Percentiles rank a stretch among this genome's conserved stretches.
Evolutionary conservation across 2,797 vertebrate genomes (phyloP).

Genomic region (Mycteria americana): DNA sequence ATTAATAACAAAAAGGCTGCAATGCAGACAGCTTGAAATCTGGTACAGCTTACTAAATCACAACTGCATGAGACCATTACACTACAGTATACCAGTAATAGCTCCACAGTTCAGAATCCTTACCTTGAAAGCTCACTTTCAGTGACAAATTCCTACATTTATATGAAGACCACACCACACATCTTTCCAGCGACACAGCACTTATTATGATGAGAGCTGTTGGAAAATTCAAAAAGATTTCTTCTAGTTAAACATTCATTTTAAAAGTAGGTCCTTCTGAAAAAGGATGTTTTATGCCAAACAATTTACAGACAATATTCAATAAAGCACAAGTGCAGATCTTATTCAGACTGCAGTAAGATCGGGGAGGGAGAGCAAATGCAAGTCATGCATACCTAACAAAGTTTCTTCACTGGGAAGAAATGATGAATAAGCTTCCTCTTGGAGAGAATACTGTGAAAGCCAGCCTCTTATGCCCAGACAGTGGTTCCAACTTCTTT

Average conservation of each 20-base stretch:
- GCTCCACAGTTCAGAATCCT: not conserved
- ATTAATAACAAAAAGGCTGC: constrained; percentile 67
- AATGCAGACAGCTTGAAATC: constrained; percentile 65
- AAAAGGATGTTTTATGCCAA: not conserved
- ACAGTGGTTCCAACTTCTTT: not conserved
- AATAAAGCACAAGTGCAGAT: not conserved
- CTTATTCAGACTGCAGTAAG: not conserved
- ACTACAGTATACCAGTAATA: not conserved
- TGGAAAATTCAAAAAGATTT: not conserved
- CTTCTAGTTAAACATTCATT: not conserved
- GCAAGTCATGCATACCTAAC: not conserved
- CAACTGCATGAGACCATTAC: not conserved
- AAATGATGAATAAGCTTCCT: not conserved
- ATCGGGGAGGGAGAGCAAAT: not conserved
- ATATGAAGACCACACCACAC: not conserved
- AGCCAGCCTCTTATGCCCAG: not conserved
- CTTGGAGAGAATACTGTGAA: not conserved
- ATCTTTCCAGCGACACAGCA: not conserved
- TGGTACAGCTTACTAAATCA: constrained; percentile 58
- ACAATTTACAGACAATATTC: not conserved
- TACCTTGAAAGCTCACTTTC: not conserved
- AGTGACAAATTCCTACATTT: not conserved
- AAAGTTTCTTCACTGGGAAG: not conserved
- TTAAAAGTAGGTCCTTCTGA: not conserved
- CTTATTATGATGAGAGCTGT: not conserved